These are phyloP conservation scores for Syngnathus floridae DNA, from an alignment of 2,113 vertebrate species.

Conservation along the genomic window DNA sequence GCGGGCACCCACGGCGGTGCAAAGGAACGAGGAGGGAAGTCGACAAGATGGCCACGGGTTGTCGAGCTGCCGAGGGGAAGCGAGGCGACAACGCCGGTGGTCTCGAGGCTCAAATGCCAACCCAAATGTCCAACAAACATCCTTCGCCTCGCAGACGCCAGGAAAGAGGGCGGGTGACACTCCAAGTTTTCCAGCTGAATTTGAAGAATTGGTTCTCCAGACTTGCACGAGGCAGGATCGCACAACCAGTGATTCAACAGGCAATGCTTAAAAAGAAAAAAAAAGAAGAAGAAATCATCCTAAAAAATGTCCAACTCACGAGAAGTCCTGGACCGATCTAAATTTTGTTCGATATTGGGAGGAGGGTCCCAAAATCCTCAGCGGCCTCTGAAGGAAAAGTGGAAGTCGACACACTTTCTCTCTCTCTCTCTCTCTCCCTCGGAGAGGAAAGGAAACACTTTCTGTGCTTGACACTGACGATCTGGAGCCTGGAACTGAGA, in stretches of 20 bases:
- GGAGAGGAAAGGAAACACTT: conserved; percentile 62
- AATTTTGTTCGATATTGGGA: conserved; percentile 48
- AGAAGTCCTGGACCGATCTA: conserved; percentile 35
- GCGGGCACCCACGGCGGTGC: conserved; percentile 73
- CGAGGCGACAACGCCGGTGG: conserved; percentile 47
- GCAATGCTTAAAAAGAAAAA: conserved; percentile 64
- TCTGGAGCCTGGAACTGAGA: conserved; percentile 54
- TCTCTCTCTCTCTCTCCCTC: background rate
- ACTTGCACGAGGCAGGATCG: conserved; percentile 44
- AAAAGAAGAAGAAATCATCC: conserved; percentile 62
- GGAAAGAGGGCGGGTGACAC: conserved; percentile 37
- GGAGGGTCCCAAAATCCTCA: conserved; percentile 44
- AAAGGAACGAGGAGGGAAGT: conserved; percentile 62
- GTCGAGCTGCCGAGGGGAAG: conserved; percentile 65
- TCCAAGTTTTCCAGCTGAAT: conserved; percentile 62
- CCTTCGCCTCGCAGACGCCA: conserved; percentile 44
- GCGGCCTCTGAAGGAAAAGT: conserved; percentile 47
- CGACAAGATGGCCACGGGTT: conserved; percentile 60
- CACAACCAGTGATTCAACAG: conserved; percentile 46
- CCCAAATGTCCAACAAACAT: conserved; percentile 40
- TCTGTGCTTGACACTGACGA: conserved; percentile 63
- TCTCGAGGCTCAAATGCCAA: conserved; percentile 58
- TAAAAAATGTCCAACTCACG: conserved; percentile 67
- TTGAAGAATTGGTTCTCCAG: conserved; percentile 66
- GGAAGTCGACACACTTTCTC: conserved; percentile 35